These are phyloP conservation scores for Corythornis madagascariensis DNA, from an alignment of 2,113 vertebrate genomes.

Conservation along the genomic window DNA sequence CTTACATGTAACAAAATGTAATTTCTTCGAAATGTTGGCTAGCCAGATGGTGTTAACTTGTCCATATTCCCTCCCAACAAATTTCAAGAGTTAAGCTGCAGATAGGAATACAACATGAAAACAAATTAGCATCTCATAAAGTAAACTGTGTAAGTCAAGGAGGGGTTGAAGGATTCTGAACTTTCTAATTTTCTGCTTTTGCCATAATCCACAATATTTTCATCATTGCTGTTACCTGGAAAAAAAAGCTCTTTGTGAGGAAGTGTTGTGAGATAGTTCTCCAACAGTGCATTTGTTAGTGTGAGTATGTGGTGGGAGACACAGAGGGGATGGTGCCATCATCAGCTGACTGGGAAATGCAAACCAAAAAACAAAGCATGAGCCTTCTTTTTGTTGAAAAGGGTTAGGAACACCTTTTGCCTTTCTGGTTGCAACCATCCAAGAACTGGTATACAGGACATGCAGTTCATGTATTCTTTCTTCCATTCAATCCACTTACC, in stretches of 20 bases:
- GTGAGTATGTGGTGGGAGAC: background rate
- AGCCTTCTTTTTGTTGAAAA: background rate
- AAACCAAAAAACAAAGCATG: background rate
- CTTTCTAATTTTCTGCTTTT: background rate
- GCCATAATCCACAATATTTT: background rate
- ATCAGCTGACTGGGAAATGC: background rate
- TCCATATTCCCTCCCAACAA: background rate
- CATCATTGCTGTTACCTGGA: background rate
- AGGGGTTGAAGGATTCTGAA: background rate
- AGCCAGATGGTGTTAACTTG: background rate
- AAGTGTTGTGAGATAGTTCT: background rate
- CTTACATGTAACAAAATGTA: background rate
- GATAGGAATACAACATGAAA: background rate
- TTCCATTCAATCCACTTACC: accelerated
- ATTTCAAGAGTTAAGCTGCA: background rate
- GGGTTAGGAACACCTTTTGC: background rate
- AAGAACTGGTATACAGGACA: background rate
- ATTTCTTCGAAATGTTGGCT: background rate
- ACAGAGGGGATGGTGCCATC: background rate
- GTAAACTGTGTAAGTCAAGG: background rate
- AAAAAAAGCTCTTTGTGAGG: background rate
- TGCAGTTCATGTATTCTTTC: background rate
- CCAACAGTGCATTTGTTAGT: background rate
- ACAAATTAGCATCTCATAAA: background rate
- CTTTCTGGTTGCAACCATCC: background rate